Evolutionary conservation across 2,113 vertebrate genomes (phyloP), one percentile per base, ranked within the genome.

Genomic region (Castor canadensis): DNA sequence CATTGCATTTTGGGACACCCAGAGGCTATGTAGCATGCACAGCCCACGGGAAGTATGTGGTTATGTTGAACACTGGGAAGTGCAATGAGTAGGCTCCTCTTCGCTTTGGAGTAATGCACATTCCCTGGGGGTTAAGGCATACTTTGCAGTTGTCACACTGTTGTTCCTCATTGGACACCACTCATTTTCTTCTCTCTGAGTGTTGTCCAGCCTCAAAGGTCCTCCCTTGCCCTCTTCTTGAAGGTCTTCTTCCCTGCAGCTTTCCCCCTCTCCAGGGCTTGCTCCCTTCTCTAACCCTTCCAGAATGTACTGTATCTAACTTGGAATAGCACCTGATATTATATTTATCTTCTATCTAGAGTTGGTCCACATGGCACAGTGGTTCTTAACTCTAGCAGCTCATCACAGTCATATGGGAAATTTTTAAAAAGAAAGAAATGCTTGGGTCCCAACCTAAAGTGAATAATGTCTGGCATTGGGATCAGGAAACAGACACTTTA

Each of bases 71-170:
- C 20, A 30, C 72, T 10, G 87, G 8, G 4, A 35, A 56, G 47
- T 30, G 56, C 49, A 40, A 26, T 2, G 0, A 15, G 9, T 3
- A 0, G 4, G 62, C 17, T 9, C 5, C 52, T 62, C 11, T 47
- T 9, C 22, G 1, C 8, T 15, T 30, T n/a, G 13, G 7, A 10
- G 24, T 77, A 60, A 26, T 60, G 58, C 24, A 1, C 10, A 1
- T 32, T 62, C 49, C 1, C 38, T 0, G n/a, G 22, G 19, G 19
- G 28, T 43, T 20, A 1, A 10, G 10, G 67, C 32, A 15, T 64
- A 19, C 81, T 52, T 47, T 45, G 24, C 26, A 11, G 11, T 47
- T 15, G 43, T 69, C n/a, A 8, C 15, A 4, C 45, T 1, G 45
- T 22, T 9, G n/a, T 54, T 76, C 81, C 82, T 87, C 62, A 1